These are phyloP conservation scores for Tragelaphus scriptus DNA, from an alignment of 2,113 vertebrate genomes.

Conservation along the genomic window DNA sequence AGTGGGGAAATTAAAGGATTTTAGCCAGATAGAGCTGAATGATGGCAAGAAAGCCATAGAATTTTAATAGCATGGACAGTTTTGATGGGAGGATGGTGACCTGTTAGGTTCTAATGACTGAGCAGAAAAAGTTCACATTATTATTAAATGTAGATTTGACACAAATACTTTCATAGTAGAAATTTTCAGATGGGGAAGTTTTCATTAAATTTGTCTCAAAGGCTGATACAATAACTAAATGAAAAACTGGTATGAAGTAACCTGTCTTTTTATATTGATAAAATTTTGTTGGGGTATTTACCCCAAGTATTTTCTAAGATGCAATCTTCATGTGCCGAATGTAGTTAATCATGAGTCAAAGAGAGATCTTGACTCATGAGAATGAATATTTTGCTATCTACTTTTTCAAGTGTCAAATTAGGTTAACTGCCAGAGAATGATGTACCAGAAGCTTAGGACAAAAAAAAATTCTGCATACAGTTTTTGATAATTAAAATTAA, in stretches of 20 bases:
- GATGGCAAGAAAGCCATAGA: conserved; percentile 59
- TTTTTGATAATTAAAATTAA: background rate
- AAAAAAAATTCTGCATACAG: background rate
- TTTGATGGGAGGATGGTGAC: background rate
- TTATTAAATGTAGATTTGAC: conserved; percentile 25
- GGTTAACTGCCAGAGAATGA: background rate
- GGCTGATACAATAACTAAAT: background rate
- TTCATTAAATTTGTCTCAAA: background rate
- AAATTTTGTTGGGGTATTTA: background rate
- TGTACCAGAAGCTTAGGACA: background rate
- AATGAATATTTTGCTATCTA: background rate
- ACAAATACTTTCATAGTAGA: background rate
- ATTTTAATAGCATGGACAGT: conserved; percentile 72
- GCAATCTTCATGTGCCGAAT: background rate
- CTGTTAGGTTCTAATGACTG: conserved; percentile 53
- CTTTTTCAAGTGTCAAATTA: background rate
- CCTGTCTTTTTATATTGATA: background rate
- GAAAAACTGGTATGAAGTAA: background rate
- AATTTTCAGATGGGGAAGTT: background rate
- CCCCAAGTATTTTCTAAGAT: background rate
- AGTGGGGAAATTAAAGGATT: conserved; percentile 65
- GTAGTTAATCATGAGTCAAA: background rate
- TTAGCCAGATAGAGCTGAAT: conserved; percentile 71
- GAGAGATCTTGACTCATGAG: background rate
- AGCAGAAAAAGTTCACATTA: conserved; percentile 54